phyloP scores from a whole-genome alignment of 2,113 vertebrate genomes.

The Pomatostomus ruficeps region DNA sequence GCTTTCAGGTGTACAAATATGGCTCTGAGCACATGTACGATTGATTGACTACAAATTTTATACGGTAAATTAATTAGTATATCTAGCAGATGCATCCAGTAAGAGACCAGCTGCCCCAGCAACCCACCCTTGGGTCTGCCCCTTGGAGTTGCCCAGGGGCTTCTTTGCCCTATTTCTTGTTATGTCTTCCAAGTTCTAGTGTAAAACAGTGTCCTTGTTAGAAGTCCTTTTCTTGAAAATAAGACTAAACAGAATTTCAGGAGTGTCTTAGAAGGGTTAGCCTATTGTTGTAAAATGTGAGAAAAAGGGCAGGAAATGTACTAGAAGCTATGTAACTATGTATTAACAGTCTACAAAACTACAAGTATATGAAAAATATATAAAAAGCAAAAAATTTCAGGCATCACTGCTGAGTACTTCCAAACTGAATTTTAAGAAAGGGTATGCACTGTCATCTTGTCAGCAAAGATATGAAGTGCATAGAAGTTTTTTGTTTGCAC shows the following conservation, averaged over 20 bases:
- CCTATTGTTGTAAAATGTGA: background rate
- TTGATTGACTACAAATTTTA: background rate
- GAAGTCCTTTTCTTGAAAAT: background rate
- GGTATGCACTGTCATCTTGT: background rate
- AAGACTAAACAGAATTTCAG: background rate
- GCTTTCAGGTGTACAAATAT: background rate
- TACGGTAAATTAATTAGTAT: background rate
- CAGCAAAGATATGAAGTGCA: background rate
- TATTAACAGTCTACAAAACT: background rate
- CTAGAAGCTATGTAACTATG: background rate
- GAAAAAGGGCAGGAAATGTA: background rate
- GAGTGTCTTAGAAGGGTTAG: background rate
- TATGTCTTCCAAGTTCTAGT: background rate
- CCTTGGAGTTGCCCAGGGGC: background rate
- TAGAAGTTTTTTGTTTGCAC: background rate
- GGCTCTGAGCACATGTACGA: fast-evolving
- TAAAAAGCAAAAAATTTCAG: background rate
- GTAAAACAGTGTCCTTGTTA: background rate
- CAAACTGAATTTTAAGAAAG: background rate
- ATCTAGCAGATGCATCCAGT: background rate
- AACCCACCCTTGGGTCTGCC: background rate
- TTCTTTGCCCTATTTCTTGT: background rate
- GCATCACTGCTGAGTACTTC: background rate
- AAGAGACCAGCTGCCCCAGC: background rate
- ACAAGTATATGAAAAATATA: background rate